Percentiles rank a stretch among this genome's conserved stretches.
phyloP scores from a whole-genome alignment of 1,140 invertebrate species.

The Drosophila takahashii region DNA sequence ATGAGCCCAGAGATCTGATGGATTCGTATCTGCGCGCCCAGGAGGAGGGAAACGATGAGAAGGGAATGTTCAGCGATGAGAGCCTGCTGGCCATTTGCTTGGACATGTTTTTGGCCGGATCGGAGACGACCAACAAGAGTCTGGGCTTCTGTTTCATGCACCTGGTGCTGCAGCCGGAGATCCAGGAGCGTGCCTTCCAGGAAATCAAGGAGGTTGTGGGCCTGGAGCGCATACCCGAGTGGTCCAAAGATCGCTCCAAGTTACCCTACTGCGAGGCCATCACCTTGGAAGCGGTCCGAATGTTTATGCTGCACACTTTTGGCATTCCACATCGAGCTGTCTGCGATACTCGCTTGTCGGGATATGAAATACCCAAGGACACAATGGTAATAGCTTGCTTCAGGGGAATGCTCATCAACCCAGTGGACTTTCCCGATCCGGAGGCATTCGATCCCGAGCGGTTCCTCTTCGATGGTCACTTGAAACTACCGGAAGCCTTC shows the following conservation, averaged over 20 bases:
- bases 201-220: constrained; percentile 93
- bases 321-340: constrained; percentile 91
- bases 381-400: constrained; percentile 94
- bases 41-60: constrained; percentile 85
- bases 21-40: constrained; percentile 92
- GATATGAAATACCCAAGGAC: constrained; percentile 92
- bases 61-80: constrained; percentile 86
- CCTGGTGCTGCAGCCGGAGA: constrained; percentile 90
- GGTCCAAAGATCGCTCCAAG: constrained; percentile 87
- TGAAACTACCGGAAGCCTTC: constrained; percentile 89
- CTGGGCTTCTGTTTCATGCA: constrained; percentile 92
- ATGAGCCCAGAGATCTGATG: constrained; percentile 92
- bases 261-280: constrained; percentile 92
- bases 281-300: constrained; percentile 90
- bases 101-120: constrained; percentile 93
- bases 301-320: constrained; percentile 92
- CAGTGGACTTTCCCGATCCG: constrained; percentile 89
- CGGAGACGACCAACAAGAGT: constrained; percentile 92
- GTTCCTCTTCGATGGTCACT: constrained; percentile 89
- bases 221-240: constrained; percentile 87
- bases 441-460: constrained; percentile 89
- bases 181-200: constrained; percentile 91
- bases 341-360: constrained; percentile 89
- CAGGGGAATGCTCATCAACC: constrained; percentile 90
- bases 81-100: constrained; percentile 91